These are phyloP conservation scores for Branchipolynoe longqiensis DNA, from an alignment of 2,888 invertebrate genomes.

Conservation along the genomic window DNA sequence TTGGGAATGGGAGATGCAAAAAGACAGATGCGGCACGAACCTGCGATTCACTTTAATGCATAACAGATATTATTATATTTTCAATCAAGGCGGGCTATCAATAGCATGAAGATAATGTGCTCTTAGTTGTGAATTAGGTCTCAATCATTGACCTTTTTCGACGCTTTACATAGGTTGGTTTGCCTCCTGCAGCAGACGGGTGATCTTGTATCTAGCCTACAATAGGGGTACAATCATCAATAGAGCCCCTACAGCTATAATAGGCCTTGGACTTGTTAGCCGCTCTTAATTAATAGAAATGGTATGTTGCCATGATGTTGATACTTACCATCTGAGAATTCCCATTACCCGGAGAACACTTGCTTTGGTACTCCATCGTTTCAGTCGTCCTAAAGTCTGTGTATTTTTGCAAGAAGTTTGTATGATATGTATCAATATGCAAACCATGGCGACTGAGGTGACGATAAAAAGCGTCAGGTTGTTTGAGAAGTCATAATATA, in stretches of 20 bases:
- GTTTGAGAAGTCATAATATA: slow-evolving; percentile 40
- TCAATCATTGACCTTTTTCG: neutral
- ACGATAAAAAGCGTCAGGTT: slow-evolving; percentile 27
- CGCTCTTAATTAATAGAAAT: no score
- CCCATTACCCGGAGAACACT: neutral
- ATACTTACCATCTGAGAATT: neutral
- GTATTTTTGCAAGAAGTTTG: neutral
- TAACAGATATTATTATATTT: no score
- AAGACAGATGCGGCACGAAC: no score
- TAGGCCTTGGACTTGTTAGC: no score
- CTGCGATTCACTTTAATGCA: no score
- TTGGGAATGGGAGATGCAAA: no score
- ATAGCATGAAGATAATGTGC: no score
- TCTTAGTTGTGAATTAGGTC: neutral
- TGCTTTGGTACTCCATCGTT: neutral
- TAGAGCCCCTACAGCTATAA: no score
- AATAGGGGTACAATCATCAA: no score
- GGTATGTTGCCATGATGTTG: no score
- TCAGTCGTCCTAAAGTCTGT: neutral
- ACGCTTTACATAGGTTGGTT: neutral
- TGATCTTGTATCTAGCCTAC: neutral
- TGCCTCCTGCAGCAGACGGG: neutral
- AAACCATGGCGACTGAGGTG: neutral
- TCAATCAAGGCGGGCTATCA: no score
- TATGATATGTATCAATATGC: neutral